Percentiles rank a stretch among this genome's conserved stretches.
These are phyloP conservation scores for Aphelocoma californica DNA, from an alignment of 2,797 vertebrate genomes.

Conservation along the genomic window DNA sequence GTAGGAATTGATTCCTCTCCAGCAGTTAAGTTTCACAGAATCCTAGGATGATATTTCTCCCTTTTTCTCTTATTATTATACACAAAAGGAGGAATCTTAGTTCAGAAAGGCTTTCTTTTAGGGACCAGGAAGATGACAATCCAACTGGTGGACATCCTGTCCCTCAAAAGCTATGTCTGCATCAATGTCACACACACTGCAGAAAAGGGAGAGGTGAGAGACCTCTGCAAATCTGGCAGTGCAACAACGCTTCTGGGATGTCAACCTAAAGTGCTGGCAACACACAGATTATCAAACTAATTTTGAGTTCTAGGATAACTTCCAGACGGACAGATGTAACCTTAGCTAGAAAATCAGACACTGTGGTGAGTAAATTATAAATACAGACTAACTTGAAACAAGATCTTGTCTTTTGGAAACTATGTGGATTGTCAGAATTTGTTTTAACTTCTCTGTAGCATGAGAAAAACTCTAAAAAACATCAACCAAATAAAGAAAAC, in stretches of 20 bases:
- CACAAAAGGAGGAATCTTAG: background rate
- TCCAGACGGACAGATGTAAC: background rate
- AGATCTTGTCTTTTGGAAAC: background rate
- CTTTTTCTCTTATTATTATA: background rate
- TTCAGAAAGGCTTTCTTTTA: background rate
- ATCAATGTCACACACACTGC: background rate
- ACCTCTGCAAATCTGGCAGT: background rate
- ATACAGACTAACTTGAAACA: background rate
- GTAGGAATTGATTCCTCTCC: background rate
- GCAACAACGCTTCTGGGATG: background rate
- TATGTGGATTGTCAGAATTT: background rate
- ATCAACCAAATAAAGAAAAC: background rate
- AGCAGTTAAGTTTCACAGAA: background rate
- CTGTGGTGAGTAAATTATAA: background rate
- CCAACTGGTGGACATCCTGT: background rate
- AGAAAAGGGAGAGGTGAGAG: background rate
- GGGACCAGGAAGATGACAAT: background rate
- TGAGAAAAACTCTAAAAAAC: background rate
- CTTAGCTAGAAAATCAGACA: constrained; percentile 5
- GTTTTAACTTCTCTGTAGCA: background rate
- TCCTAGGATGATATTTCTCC: background rate
- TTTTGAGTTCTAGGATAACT: constrained; percentile 3
- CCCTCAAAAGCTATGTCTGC: background rate
- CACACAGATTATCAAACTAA: background rate
- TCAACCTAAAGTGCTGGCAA: background rate